Conservation (phyloP, 1,140 invertebrate genomes). For the Diabrotica virgifera region DNA sequence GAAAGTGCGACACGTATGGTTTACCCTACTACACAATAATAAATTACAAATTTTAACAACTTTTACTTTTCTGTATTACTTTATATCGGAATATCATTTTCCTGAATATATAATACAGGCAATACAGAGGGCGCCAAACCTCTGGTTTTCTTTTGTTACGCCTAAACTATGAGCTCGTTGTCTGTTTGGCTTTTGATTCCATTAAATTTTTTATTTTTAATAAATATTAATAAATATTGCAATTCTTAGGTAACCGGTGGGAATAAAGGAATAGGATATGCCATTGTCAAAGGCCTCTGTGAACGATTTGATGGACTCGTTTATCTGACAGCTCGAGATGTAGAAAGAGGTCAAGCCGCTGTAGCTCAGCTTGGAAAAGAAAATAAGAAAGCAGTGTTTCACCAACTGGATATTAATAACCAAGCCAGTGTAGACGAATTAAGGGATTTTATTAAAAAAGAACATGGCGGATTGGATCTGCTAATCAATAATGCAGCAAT, state of each 20-base stretch:
- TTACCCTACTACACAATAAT: no score
- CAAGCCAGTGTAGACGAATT: slow-evolving; percentile 55
- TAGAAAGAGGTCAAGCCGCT: slow-evolving; percentile 53
- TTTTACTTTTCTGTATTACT: no score
- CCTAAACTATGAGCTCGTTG: no score
- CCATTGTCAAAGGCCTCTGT: slow-evolving; percentile 63
- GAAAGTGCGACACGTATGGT: no score
- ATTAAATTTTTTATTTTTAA: neutral
- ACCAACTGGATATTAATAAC: slow-evolving; percentile 62
- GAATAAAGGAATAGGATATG: slow-evolving; percentile 76
- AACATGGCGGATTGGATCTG: slow-evolving; percentile 73
- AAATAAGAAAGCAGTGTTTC: slow-evolving; percentile 54
- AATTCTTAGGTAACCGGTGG: slow-evolving; percentile 60
- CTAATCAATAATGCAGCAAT: slow-evolving; percentile 79
- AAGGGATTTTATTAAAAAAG: slow-evolving; percentile 56
- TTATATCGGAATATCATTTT: no score
- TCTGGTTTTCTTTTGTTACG: no score
- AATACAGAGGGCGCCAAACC: no score
- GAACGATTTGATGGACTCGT: slow-evolving; percentile 58
- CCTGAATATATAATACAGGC: no score
- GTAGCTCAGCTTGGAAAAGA: slow-evolving; percentile 54
- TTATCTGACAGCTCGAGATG: slow-evolving; percentile 59
- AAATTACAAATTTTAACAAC: no score
- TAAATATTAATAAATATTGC: neutral
- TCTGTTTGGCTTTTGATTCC: neutral